Conservation (phyloP, 2,797 vertebrate species). For the Anguilla obscura region DNA sequence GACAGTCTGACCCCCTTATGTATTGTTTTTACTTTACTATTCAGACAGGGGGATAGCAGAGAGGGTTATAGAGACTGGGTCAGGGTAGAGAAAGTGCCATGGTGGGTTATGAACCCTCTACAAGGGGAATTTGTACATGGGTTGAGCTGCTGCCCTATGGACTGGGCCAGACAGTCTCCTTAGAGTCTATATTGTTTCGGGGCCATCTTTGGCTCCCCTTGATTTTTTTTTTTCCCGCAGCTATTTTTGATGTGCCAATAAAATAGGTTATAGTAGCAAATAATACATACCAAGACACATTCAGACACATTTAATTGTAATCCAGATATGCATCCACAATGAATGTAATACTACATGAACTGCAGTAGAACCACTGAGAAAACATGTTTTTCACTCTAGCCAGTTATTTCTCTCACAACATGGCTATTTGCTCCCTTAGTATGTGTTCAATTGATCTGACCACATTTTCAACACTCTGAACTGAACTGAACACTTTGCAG, state of each 20-base stretch:
- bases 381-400: no score
- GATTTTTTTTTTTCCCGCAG: not conserved
- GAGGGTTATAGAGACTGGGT: no score
- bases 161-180: not conserved
- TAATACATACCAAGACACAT: not conserved
- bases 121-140: not conserved
- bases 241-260: not conserved
- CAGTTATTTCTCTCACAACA: no score
- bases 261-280: not conserved
- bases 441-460: not conserved
- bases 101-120: not conserved
- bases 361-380: no score
- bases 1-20: not conserved
- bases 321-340: not conserved
- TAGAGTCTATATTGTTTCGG: not conserved
- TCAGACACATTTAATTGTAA: not conserved
- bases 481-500: not conserved
- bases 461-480: not conserved
- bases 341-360: not conserved
- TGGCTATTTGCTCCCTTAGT: no score
- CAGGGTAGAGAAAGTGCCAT: not conserved
- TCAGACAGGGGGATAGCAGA: no score
- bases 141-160: not conserved
- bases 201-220: not conserved
- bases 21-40: no score